Evolutionary conservation across 2,797 vertebrate genomes (phyloP), one percentile per base, ranked within the genome.

Genomic region (Onychomys leucogaster): DNA sequence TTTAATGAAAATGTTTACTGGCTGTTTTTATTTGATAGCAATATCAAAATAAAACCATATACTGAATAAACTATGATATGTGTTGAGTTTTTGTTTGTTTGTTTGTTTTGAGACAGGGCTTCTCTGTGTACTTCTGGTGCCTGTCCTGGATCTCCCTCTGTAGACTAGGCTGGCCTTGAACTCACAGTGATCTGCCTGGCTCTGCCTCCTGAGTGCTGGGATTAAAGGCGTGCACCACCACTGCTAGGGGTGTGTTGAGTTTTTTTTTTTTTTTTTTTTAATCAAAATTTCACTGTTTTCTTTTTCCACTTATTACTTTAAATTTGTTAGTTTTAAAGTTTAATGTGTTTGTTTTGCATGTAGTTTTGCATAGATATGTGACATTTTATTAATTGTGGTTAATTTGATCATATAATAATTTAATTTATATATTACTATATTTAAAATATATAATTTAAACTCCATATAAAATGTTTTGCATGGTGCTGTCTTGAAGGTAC

Each of bases 251-350:
- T 52, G 49, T 52, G 49, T 13, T 52, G 49, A 52, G 49, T 11
- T 52, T n/a, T n/a, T n/a, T n/a, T 46, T 46, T 46, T 46, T 11
- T 12, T 52, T 52, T 49, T 49, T 49, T 49, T 49, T 49, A 52
- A 52, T 52, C 49, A 52, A 52, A 52, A 52, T 52, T 52, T 52
- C 49, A 52, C 12, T 52, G 13, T 52, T 52, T 49, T 49, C n/a
- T 49, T 52, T 52, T 52, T 52, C 49, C 49, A 63, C 69, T 81
- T 89, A 41, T 91, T 89, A 32, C 3, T 95, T 34, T 73, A 67
- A 73, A 55, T 71, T 90, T 96, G 9, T 21, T 93, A 83, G 27
- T 91, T 69, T 90, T 82, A 84, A 88, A 95, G 83, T 94, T 76
- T 84, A 59, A 85, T 37, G 7, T 65, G 0, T 67, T 14, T 83